A percentile compares a stretch with the other conserved stretches of the same genome.
Evolutionary conservation across 2,113 vertebrate species (phyloP).

Genomic region (Otus sunia): DNA sequence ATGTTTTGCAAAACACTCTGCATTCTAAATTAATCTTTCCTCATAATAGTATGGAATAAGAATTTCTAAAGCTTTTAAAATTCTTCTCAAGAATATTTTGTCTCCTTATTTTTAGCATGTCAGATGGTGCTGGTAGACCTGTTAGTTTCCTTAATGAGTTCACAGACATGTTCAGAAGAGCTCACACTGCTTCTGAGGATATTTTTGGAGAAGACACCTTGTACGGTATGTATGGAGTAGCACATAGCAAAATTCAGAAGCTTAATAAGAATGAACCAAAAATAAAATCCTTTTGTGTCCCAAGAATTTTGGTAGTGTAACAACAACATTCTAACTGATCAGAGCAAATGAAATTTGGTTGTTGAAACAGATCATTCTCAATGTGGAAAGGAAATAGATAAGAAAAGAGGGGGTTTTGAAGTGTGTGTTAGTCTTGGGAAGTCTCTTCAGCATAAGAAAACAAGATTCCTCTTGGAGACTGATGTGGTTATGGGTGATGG

Average conservation of each 20-base stretch:
- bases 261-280: not conserved
- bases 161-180: constrained; percentile 88
- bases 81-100: not conserved
- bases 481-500: not conserved
- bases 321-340: not conserved
- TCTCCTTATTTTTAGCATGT: constrained; percentile 79
- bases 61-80: not conserved
- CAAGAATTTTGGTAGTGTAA: not conserved
- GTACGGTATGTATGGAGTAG: constrained; percentile 81
- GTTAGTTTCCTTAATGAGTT: constrained; percentile 90
- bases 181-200: constrained; percentile 87
- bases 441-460: not conserved
- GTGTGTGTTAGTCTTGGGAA: not conserved
- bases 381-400: not conserved
- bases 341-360: not conserved
- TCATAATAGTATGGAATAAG: not conserved
- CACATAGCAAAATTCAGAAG: not conserved
- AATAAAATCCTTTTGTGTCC: not conserved
- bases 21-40: not conserved
- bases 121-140: constrained; percentile 89
- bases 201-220: constrained; percentile 92
- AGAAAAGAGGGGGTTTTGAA: not conserved
- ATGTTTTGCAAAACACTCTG: not conserved
- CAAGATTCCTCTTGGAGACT: not conserved
- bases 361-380: not conserved